Evolutionary conservation across 37 sponge, comb jelly and placozoan species (phyloP).

Genomic region (Spongilla lacustris): DNA sequence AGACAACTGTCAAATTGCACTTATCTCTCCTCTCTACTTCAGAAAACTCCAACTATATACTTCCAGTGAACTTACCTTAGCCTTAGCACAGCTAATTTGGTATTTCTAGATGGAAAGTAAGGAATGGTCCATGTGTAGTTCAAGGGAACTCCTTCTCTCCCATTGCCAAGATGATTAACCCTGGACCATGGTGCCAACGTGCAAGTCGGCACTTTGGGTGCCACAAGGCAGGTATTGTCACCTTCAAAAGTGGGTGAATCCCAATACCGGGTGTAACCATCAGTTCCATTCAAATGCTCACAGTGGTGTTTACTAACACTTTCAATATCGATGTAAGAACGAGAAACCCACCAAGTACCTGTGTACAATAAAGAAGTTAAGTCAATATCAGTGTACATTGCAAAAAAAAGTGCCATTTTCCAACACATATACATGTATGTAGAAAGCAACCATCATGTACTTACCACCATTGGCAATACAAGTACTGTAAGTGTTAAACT

Average conservation of each 20-base stretch:
- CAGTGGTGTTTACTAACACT: background rate
- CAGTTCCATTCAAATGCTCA: background rate
- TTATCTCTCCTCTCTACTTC: no score
- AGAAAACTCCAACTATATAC: no score
- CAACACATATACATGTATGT: no score
- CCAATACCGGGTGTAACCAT: constrained; percentile 69
- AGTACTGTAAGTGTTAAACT: constrained; percentile 73
- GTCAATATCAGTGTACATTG: no score
- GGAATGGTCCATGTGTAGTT: constrained; percentile 88
- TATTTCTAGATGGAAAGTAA: constrained; percentile 62
- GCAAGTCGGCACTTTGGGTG: constrained; percentile 79
- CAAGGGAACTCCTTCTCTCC: constrained; percentile 82
- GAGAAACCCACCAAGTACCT: constrained; percentile 66
- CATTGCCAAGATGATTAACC: constrained; percentile 97
- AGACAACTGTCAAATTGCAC: no score
- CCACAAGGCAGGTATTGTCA: constrained; percentile 47
- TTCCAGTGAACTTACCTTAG: constrained; percentile 60
- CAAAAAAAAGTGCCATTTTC: no score
- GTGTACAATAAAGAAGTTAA: no score
- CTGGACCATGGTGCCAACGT: constrained; percentile 84
- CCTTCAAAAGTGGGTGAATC: constrained; percentile 20
- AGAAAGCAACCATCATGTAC: no score
- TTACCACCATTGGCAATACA: constrained; percentile 64
- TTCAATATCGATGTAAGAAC: constrained; percentile 80
- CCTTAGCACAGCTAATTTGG: constrained; percentile 81